Evolutionary conservation across 2,113 vertebrate species (phyloP).

Genomic region (Glareola pratincola): DNA sequence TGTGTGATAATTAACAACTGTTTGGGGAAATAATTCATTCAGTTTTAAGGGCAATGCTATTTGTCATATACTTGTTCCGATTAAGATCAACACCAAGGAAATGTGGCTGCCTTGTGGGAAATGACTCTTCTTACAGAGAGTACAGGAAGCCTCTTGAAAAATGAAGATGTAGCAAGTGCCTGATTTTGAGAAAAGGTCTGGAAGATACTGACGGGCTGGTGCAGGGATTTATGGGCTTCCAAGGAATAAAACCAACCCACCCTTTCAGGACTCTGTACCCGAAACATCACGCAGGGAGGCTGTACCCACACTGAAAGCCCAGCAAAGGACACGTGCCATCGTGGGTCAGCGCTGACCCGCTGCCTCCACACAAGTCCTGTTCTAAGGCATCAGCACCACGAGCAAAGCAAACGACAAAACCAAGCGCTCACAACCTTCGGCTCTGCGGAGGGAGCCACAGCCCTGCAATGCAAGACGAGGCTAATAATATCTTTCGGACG

Average conservation of each 20-base stretch:
- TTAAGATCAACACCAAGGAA: neutral
- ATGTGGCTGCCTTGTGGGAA: neutral
- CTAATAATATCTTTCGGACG: neutral
- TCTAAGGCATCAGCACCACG: neutral
- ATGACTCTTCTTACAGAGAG: neutral
- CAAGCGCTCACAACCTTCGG: neutral
- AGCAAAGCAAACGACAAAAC: neutral
- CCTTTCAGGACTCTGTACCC: neutral
- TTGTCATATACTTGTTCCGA: neutral
- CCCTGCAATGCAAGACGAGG: neutral
- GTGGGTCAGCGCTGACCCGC: neutral
- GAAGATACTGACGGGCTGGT: rapidly evolving
- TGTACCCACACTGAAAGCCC: neutral
- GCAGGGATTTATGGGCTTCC: rapidly evolving
- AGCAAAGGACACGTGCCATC: neutral
- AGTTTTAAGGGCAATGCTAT: neutral
- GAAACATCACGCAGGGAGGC: neutral
- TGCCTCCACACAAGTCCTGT: neutral
- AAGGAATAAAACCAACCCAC: neutral
- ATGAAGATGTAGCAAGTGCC: neutral
- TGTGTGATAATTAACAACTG: neutral
- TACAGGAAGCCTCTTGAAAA: neutral
- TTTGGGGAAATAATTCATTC: neutral
- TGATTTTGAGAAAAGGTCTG: neutral
- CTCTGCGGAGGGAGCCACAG: neutral